Conservation (phyloP, 53 echinoderm and acorn worm species). For the Mesocentrotus franciscanus region DNA sequence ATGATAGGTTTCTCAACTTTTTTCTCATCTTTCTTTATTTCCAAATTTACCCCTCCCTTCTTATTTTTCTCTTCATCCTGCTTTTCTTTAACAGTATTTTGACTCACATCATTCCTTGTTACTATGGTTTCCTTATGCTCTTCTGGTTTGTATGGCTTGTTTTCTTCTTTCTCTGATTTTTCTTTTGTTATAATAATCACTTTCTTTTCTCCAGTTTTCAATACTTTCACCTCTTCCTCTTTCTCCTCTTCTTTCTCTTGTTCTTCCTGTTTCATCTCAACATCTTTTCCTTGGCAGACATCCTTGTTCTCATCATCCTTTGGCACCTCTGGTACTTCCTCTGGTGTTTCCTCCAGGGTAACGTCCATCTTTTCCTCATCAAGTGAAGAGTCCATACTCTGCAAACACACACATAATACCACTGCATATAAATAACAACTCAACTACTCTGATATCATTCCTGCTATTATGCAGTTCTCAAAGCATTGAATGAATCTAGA, state of each 20-base stretch:
- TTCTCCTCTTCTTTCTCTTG: conserved; percentile 48
- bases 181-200: not conserved
- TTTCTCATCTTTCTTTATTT: conserved; percentile 20
- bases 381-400: conserved; percentile 26
- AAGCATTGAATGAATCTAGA: not conserved
- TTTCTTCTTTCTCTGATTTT: conserved; percentile 42
- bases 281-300: conserved; percentile 19
- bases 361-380: conserved; percentile 49
- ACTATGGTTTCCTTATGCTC: conserved; percentile 31
- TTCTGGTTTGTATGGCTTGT: conserved; percentile 36
- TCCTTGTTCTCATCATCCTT: not conserved
- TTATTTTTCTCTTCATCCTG: conserved; percentile 30
- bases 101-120: not conserved
- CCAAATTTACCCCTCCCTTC: not conserved
- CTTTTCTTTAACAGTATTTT: not conserved
- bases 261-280: conserved; percentile 19
- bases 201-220: conserved; percentile 42
- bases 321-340: not conserved
- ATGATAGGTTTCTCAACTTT: conserved; percentile 21
- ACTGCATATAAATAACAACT: not conserved
- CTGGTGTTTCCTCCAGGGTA: not conserved
- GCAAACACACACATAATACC: not conserved
- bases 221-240: conserved; percentile 49
- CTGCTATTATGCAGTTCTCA: too few relatives aligned
- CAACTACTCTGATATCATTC: not conserved